Percentiles rank a stretch among this genome's conserved stretches.
These are phyloP conservation scores for Ceratosolen fusciceps DNA, from an alignment of 1,140 invertebrate genomes.

Conservation along the genomic window DNA sequence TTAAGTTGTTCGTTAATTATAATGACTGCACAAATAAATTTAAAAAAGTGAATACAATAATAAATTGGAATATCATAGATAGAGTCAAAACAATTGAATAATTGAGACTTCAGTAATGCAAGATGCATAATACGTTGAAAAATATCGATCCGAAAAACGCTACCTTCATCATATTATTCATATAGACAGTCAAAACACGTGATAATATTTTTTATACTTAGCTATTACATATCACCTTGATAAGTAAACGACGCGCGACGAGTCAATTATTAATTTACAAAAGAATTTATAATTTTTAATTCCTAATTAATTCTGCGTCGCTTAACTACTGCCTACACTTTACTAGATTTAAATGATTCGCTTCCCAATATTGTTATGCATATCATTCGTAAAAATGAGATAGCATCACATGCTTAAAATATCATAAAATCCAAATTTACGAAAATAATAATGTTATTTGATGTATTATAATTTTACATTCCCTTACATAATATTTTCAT, in stretches of 20 bases:
- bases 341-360: not conserved
- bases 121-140: not conserved
- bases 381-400: too few species aligned
- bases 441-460: not conserved
- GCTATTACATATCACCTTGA: not conserved
- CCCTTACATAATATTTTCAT: not conserved
- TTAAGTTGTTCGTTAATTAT: too few species aligned
- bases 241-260: not conserved
- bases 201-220: conserved; percentile 10
- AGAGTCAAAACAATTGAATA: too few species aligned
- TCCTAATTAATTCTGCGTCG: not conserved
- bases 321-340: too few species aligned
- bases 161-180: conserved; percentile 7
- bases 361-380: too few species aligned
- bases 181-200: not conserved
- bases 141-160: not conserved
- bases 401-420: too few species aligned
- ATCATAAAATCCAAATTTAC: too few species aligned
- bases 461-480: not conserved
- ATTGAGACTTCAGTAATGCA: too few species aligned
- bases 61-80: too few species aligned
- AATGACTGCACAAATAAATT: too few species aligned
- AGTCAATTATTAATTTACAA: not conserved
- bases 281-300: not conserved
- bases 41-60: too few species aligned